Evolutionary conservation across 2,113 vertebrate genomes (phyloP).

Genomic region (Gymnarchus niloticus): DNA sequence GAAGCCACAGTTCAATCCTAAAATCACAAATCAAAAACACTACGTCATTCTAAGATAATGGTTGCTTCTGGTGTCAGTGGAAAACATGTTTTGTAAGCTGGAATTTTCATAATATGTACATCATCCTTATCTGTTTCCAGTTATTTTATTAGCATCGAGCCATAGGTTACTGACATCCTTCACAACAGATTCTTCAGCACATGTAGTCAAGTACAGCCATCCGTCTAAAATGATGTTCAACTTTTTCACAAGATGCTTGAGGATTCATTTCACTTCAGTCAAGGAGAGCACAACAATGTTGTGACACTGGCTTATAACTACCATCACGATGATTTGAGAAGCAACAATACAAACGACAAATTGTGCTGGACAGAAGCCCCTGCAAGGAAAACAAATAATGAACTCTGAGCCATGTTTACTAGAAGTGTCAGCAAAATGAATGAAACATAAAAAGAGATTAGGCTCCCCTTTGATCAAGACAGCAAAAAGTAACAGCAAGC

Average conservation of each 20-base stretch:
- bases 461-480: not conserved
- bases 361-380: not conserved
- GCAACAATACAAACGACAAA: not conserved
- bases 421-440: slow-evolving; percentile 1
- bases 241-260: not conserved
- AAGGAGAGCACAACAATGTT: too few relatives aligned
- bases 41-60: not conserved
- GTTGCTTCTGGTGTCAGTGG: not conserved
- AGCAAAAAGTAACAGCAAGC: not conserved
- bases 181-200: too few relatives aligned
- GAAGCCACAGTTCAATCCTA: not conserved
- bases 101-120: slow-evolving; percentile 1
- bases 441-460: not conserved
- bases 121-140: not conserved
- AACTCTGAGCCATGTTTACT: not conserved
- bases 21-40: not conserved
- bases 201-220: too few relatives aligned
- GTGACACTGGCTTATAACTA: not conserved
- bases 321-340: not conserved
- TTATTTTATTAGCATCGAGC: not conserved
- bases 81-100: slow-evolving; percentile 5
- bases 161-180: not conserved
- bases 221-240: not conserved
- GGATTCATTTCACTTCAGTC: not conserved
- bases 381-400: not conserved